Evolutionary conservation across 2,888 invertebrate species (phyloP).

Genomic region (Lumbricus terrestris): DNA sequence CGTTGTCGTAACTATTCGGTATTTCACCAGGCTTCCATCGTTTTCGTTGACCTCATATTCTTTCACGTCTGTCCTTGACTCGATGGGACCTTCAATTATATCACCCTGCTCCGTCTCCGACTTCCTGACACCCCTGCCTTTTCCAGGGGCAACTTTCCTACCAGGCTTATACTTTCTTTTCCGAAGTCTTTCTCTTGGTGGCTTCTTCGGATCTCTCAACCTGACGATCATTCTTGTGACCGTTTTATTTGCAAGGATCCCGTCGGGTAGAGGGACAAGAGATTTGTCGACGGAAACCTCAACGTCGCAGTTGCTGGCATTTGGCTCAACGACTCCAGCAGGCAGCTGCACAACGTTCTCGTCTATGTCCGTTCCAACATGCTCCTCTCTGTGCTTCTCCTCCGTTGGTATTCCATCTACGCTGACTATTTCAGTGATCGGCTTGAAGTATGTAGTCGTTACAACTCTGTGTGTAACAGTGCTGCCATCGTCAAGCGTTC

Average conservation of each 20-base stretch:
- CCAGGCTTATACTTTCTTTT: constrained; percentile 8
- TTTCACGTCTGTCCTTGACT: not conserved
- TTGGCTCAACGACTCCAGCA: constrained; percentile 20
- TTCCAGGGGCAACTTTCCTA: not conserved
- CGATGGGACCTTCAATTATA: constrained; percentile 19
- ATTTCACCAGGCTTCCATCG: not conserved
- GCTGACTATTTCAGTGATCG: constrained; percentile 22
- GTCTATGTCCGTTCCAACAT: constrained; percentile 28
- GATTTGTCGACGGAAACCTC: constrained; percentile 25
- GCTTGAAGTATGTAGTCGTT: constrained; percentile 28
- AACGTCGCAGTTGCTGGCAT: constrained; percentile 23
- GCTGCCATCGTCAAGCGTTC: constrained; percentile 13
- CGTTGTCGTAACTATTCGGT: not conserved
- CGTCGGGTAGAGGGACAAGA: constrained; percentile 27
- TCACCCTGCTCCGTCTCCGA: not conserved
- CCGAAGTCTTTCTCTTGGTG: not conserved
- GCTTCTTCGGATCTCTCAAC: constrained; percentile 9
- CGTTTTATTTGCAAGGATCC: constrained; percentile 26
- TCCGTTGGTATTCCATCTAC: constrained; percentile 22
- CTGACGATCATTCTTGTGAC: constrained; percentile 24
- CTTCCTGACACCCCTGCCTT: not conserved
- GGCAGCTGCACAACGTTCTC: constrained; percentile 29
- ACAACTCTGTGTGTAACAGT: constrained; percentile 30
- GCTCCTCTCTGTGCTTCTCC: constrained; percentile 25
- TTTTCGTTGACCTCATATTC: constrained; percentile 13